Evolutionary conservation across 2,888 invertebrate species (phyloP), one percentile per base, ranked within the genome.

Genomic region (Phorcus lineatus): DNA sequence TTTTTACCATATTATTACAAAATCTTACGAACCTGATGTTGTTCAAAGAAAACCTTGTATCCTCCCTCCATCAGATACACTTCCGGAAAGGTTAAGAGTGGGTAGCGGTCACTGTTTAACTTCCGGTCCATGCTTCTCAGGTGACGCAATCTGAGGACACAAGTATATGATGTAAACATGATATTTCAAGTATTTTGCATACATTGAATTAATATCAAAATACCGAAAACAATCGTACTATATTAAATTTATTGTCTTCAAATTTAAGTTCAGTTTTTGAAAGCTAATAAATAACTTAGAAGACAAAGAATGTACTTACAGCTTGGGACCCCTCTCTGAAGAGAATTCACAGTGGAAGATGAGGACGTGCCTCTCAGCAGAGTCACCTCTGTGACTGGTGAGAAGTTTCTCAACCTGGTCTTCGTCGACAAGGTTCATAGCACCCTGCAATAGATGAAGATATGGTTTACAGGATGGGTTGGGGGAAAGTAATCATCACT

Each of bases 271-370:
- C n/a, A n/a, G n/a, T n/a, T n/a, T n/a, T n/a, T n/a, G n/a, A n/a
- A n/a, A n/a, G n/a, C n/a, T n/a, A n/a, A 47, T 11, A 47, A 47
- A 1, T 6, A 6, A 13, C 4, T 11, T 47, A 7, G 7, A 36
- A 4, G 36, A 36, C 11, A 47, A 47, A 47, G 3, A 24, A 62
- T 36, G 17, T 62, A 62, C 96, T 96, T 94, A 98, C 96, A 99
- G 94, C 89, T 96, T 96, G 0, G 99, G 99, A 1, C 98, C 99
- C 79, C 99, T 95, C 94, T 99, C 97, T 80, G 97, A 96, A 0
- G 98, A 98, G 94, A 98, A 99, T 93, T 99, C 99, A 94, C 99
- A 99, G 93, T 99, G 99, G 94, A 99, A 99, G 77, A 99, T 96
- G 62, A 99, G 94, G 74, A 98, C 95, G 86, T 95, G 94, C 76